phyloP scores from a whole-genome alignment of 1,140 invertebrate species.

The Drosophila suzukii region DNA sequence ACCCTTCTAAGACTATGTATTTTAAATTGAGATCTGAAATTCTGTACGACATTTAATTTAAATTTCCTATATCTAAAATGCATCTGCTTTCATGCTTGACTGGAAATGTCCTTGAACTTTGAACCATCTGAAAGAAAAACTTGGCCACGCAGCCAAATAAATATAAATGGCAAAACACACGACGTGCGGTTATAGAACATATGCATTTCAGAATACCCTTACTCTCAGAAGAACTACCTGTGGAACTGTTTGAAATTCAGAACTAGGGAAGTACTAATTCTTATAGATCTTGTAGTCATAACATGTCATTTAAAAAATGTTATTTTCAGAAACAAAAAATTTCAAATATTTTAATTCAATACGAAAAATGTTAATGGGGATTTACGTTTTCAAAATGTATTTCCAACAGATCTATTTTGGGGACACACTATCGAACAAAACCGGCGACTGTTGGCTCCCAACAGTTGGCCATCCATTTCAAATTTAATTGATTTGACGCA shows the following conservation, averaged over 20 bases:
- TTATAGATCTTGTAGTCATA: not conserved
- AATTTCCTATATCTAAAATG: conserved; percentile 2
- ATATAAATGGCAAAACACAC: conserved; percentile 1
- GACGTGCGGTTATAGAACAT: not conserved
- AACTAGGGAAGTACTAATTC: not conserved
- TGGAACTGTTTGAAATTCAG: not conserved
- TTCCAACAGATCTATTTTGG: conserved; percentile 13
- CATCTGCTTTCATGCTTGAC: not conserved
- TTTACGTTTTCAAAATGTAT: conserved; percentile 10
- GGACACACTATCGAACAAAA: conserved; percentile 10
- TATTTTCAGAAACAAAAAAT: not conserved
- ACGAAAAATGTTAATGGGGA: not conserved
- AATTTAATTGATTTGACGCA: conserved; percentile 66
- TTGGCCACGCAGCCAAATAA: conserved; percentile 41
- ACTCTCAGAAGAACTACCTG: conserved; percentile 10
- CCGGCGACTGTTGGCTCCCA: conserved; percentile 8
- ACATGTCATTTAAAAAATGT: not conserved
- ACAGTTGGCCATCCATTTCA: conserved; percentile 63
- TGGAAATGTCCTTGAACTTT: conserved; percentile 55
- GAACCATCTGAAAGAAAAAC: conserved; percentile 17
- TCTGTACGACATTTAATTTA: not conserved
- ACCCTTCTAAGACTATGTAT: not conserved
- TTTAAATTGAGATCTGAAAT: not conserved
- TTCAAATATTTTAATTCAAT: not conserved
- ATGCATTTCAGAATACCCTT: not conserved